These are phyloP conservation scores for Emydocephalus ijimae DNA, from an alignment of 2,113 vertebrate genomes.

Conservation along the genomic window DNA sequence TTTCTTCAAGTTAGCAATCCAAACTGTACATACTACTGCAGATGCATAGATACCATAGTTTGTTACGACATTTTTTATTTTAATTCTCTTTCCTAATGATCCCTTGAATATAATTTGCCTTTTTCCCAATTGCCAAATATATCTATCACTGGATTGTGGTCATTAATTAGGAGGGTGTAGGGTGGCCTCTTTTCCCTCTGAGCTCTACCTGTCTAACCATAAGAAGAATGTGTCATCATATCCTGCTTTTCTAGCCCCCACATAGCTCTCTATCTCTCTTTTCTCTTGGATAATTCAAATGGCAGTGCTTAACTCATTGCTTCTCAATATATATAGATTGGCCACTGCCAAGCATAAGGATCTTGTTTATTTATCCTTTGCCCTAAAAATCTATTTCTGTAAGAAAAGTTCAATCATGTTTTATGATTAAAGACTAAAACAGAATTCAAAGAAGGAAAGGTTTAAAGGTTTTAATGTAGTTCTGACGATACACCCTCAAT, in stretches of 20 bases:
- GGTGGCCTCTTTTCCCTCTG: not conserved
- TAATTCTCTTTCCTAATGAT: not conserved
- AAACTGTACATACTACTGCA: not conserved
- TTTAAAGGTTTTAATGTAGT: constrained; percentile 15
- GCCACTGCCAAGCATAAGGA: not conserved
- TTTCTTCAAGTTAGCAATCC: not conserved
- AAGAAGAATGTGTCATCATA: not conserved
- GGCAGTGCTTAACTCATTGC: not conserved
- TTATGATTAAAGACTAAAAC: constrained; percentile 30
- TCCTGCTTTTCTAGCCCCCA: not conserved
- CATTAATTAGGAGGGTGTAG: not conserved
- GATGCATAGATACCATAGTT: not conserved
- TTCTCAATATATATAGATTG: not conserved
- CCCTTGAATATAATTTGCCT: not conserved
- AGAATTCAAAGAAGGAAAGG: constrained; percentile 14
- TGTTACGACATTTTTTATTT: not conserved
- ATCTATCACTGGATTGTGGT: not conserved
- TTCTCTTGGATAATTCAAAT: not conserved
- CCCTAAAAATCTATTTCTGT: constrained; percentile 19
- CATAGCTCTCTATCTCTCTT: not conserved
- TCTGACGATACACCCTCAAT: not conserved
- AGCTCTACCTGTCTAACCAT: not conserved
- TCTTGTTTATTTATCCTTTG: constrained; percentile 18
- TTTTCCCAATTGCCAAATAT: not conserved
- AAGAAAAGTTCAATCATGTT: not conserved